These are phyloP conservation scores for Heliconius erato DNA, from an alignment of 2,888 invertebrate species.

Conservation along the genomic window DNA sequence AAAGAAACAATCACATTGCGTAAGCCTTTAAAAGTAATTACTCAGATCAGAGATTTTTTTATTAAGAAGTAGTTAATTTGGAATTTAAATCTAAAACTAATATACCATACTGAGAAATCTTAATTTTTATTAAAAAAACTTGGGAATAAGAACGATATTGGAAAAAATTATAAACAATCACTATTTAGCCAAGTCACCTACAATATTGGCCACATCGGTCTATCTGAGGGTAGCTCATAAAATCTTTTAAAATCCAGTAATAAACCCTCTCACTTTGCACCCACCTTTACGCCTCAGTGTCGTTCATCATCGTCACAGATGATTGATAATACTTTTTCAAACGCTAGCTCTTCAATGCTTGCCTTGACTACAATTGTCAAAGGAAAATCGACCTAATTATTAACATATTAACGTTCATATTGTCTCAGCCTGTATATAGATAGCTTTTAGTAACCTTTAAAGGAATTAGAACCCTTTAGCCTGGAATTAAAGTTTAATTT, in stretches of 20 bases:
- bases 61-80: too few relatives aligned
- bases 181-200: conserved; percentile 7
- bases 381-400: conserved; percentile 29
- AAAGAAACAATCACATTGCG: too few relatives aligned
- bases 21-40: too few relatives aligned
- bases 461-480: conserved; percentile 46
- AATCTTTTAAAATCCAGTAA: conserved; percentile 47
- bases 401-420: conserved; percentile 44
- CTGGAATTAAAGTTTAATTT: conserved; percentile 56
- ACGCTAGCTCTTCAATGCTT: conserved; percentile 62
- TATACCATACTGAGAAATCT: too few relatives aligned
- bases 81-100: too few relatives aligned
- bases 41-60: too few relatives aligned
- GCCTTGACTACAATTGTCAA: conserved; percentile 59
- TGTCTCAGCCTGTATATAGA: conserved; percentile 22
- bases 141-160: background rate
- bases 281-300: conserved; percentile 57
- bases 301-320: conserved; percentile 78
- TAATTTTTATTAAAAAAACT: background rate
- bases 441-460: conserved; percentile 31
- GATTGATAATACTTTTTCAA: conserved; percentile 82
- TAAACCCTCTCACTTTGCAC: conserved; percentile 54
- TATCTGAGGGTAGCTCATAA: conserved; percentile 20
- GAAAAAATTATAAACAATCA: background rate
- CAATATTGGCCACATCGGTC: conserved; percentile 25